phyloP scores from a whole-genome alignment of 2,797 vertebrate species.

The Hemitrygon akajei region DNA sequence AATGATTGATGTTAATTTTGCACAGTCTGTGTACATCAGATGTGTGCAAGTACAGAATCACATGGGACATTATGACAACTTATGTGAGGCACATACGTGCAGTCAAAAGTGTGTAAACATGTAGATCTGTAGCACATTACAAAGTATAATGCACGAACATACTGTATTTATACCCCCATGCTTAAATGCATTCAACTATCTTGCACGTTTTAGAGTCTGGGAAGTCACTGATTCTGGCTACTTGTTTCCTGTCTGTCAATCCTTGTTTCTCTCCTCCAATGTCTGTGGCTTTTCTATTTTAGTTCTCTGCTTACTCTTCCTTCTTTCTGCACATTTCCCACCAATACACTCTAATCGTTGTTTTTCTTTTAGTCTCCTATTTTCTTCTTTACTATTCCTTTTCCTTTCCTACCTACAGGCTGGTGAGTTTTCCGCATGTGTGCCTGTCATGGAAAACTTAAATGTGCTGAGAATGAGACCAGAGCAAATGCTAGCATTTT shows the following conservation, averaged over 20 bases:
- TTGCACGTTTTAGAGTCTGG: not conserved
- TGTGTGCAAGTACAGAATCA: too few species aligned
- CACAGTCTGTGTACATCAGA: too few species aligned
- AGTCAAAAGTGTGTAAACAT: too few species aligned
- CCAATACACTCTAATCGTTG: too few species aligned
- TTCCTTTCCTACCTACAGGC: not conserved
- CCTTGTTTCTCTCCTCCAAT: not conserved
- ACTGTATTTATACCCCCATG: too few species aligned
- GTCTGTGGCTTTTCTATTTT: not conserved
- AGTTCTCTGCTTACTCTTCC: not conserved
- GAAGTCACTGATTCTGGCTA: not conserved
- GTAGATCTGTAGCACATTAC: too few species aligned
- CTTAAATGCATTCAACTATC: not conserved
- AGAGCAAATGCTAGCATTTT: not conserved
- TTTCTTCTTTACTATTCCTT: not conserved
- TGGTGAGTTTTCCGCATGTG: too few species aligned
- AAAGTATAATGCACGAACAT: too few species aligned
- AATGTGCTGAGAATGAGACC: not conserved
- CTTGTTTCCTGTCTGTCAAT: not conserved
- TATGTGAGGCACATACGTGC: too few species aligned
- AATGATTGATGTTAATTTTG: too few species aligned
- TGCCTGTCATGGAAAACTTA: not conserved
- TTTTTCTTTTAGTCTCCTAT: not conserved
- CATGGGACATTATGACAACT: too few species aligned
- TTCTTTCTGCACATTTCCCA: not conserved